Evolutionary conservation across 2,888 invertebrate species (phyloP).

Genomic region (Dryomyza anilis): DNA sequence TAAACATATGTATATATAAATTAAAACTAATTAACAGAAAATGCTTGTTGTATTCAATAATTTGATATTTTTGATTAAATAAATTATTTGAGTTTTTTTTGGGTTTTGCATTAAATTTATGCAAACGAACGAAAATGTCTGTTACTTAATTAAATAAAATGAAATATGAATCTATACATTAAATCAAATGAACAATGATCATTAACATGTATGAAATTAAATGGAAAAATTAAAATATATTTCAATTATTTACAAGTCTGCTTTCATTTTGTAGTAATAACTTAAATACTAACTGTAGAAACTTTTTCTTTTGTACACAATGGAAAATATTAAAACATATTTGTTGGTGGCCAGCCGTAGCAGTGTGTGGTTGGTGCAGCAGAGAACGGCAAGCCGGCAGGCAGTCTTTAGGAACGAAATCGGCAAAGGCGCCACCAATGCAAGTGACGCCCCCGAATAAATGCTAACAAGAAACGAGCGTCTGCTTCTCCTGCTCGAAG

Average conservation of each 20-base stretch:
- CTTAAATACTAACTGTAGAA: no score
- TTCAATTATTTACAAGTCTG: background rate
- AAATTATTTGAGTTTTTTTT: background rate
- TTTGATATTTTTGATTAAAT: background rate
- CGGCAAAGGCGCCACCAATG: background rate
- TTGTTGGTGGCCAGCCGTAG: conserved; percentile 15
- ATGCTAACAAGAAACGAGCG: no score
- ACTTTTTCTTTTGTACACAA: conserved; percentile 1
- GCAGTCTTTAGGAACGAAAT: background rate
- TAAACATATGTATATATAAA: no score
- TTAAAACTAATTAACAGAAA: conserved; percentile 14
- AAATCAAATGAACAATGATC: background rate
- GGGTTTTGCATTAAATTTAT: no score
- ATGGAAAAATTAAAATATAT: background rate
- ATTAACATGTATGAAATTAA: background rate
- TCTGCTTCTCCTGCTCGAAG: no score
- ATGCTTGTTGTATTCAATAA: background rate
- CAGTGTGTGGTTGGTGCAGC: conserved; percentile 5
- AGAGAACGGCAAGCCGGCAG: background rate
- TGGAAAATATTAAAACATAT: conserved; percentile 6
- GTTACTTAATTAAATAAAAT: background rate
- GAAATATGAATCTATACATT: background rate
- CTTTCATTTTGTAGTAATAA: no score
- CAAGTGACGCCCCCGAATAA: no score
- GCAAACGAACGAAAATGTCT: background rate